A percentile compares a stretch with the other conserved stretches of the same genome.
phyloP scores from a whole-genome alignment of 2,113 vertebrate genomes.

The Eclectus roratus region DNA sequence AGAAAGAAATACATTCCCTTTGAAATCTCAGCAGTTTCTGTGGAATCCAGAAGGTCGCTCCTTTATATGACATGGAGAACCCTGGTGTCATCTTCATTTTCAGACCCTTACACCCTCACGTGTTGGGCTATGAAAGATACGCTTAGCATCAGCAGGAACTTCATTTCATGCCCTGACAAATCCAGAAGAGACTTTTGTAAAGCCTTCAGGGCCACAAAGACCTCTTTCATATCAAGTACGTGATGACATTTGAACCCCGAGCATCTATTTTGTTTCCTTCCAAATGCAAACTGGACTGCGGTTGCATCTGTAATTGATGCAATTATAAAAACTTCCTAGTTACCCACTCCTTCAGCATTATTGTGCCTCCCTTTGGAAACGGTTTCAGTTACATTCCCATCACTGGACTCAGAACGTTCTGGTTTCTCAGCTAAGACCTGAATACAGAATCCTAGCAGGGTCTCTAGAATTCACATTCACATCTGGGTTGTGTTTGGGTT shows the following conservation, averaged over 20 bases:
- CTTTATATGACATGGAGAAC: background rate
- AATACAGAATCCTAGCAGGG: background rate
- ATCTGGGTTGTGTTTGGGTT: slow-evolving; percentile 23
- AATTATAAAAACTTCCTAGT: background rate
- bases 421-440: background rate
- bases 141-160: background rate
- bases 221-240: background rate
- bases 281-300: background rate
- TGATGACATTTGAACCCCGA: background rate
- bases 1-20: background rate
- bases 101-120: background rate
- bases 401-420: background rate
- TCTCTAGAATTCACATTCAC: background rate
- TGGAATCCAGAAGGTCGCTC: background rate
- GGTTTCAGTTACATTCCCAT: background rate
- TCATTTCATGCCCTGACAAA: background rate
- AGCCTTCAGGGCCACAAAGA: background rate
- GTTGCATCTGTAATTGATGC: background rate
- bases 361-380: background rate
- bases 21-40: background rate
- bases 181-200: background rate
- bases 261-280: background rate
- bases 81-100: background rate
- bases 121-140: background rate
- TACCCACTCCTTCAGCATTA: background rate